phyloP scores from a whole-genome alignment of 2,113 vertebrate genomes.

The Chitala chitala region DNA sequence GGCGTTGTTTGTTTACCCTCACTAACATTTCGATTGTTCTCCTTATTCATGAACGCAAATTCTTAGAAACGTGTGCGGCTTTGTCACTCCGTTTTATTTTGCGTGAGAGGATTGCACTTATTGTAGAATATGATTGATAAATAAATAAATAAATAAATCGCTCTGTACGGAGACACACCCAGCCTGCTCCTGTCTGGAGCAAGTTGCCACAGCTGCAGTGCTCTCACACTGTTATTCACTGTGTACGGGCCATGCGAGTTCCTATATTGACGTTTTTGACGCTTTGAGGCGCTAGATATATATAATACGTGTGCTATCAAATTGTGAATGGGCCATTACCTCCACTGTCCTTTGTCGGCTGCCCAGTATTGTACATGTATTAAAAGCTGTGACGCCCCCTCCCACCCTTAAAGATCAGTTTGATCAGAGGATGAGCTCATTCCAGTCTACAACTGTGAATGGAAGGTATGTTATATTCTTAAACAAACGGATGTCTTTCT shows the following conservation, averaged over 20 bases:
- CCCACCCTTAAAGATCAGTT: neutral
- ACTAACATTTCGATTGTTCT: conserved; percentile 17
- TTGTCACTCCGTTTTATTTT: neutral
- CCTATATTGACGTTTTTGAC: conserved; percentile 13
- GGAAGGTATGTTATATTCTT: conserved; percentile 6
- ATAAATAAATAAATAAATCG: conserved; percentile 36
- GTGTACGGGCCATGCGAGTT: conserved; percentile 4
- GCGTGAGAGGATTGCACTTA: neutral
- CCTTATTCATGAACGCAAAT: neutral
- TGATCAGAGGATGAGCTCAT: neutral
- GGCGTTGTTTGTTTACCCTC: neutral
- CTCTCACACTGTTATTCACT: conserved; percentile 34
- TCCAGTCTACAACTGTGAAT: conserved; percentile 4
- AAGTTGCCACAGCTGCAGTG: conserved; percentile 54
- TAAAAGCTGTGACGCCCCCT: neutral
- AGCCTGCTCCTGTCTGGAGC: conserved; percentile 48
- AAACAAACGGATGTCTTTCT: neutral
- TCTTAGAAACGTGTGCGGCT: conserved; percentile 1
- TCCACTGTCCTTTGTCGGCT: neutral
- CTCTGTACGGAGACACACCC: conserved; percentile 61
- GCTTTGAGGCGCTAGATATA: neutral
- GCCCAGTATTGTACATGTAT: neutral
- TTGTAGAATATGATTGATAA: conserved; percentile 1
- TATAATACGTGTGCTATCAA: neutral
- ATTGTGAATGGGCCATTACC: too few relatives aligned